Percentiles rank a stretch among this genome's conserved stretches.
Conservation (phyloP, 2,113 vertebrate species). For the Oreochromis spilurus region DNA sequence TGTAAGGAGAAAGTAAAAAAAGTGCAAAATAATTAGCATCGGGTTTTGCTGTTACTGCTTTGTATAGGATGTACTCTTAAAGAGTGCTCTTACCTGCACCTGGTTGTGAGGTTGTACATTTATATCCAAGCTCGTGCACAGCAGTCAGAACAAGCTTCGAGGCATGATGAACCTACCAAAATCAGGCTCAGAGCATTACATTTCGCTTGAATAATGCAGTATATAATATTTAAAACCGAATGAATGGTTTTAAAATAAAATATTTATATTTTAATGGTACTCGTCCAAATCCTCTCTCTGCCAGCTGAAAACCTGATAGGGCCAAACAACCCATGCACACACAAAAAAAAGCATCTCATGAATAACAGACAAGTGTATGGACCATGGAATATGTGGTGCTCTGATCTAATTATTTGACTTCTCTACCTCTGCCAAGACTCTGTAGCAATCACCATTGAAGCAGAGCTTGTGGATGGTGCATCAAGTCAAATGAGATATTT, state of each 20-base stretch:
- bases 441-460: conserved; percentile 14
- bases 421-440: conserved; percentile 32
- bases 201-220: not conserved
- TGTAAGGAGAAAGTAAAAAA: not conserved
- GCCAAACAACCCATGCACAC: not conserved
- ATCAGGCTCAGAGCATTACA: not conserved
- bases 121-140: not conserved
- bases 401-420: conserved; percentile 42
- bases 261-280: not conserved
- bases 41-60: not conserved
- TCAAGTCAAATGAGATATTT: conserved; percentile 38
- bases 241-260: not conserved
- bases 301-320: not conserved
- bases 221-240: conserved; percentile 3
- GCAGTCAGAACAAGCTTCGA: not conserved
- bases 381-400: conserved; percentile 9
- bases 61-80: not conserved
- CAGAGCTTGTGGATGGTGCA: conserved; percentile 10
- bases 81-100: not conserved
- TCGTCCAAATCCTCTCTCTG: not conserved
- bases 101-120: not conserved
- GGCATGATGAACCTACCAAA: not conserved
- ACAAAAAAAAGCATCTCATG: not conserved
- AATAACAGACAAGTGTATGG: conserved; percentile 27
- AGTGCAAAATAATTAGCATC: not conserved